Conservation (phyloP, 2,888 invertebrate genomes). For the Drosophila pseudotalamancana region DNA sequence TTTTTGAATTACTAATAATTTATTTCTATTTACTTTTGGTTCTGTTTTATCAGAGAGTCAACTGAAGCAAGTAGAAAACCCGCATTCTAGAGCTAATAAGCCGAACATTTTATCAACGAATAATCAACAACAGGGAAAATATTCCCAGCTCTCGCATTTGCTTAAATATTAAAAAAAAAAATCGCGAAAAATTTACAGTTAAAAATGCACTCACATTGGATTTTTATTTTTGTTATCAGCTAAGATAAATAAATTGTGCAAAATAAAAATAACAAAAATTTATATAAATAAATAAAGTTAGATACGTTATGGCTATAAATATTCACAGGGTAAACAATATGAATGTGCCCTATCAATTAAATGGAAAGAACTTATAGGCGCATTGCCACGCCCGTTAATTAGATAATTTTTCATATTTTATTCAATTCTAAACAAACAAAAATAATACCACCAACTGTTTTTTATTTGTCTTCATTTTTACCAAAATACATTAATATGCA, state of each 20-base stretch:
- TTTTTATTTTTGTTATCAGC: conserved; percentile 55
- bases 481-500: conserved; percentile 24
- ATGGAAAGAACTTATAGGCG: not conserved
- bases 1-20: not conserved
- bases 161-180: conserved; percentile 12
- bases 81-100: not conserved
- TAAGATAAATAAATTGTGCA: conserved; percentile 49
- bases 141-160: conserved; percentile 19
- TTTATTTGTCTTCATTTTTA: conserved; percentile 39
- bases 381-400: conserved; percentile 12
- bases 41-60: not conserved
- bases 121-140: conserved; percentile 23
- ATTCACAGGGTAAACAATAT: not conserved
- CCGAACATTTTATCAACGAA: conserved; percentile 21
- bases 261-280: conserved; percentile 4
- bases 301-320: not conserved
- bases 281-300: conserved; percentile 3
- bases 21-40: not conserved
- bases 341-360: conserved; percentile 34
- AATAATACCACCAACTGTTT: conserved; percentile 37
- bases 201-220: conserved; percentile 21
- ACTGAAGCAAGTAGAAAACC: not conserved
- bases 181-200: conserved; percentile 23
- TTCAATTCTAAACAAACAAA: conserved; percentile 5
- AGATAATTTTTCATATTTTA: conserved; percentile 4